phyloP scores from a whole-genome alignment of 2,797 vertebrate genomes.

The Tauraco hartlaubi region DNA sequence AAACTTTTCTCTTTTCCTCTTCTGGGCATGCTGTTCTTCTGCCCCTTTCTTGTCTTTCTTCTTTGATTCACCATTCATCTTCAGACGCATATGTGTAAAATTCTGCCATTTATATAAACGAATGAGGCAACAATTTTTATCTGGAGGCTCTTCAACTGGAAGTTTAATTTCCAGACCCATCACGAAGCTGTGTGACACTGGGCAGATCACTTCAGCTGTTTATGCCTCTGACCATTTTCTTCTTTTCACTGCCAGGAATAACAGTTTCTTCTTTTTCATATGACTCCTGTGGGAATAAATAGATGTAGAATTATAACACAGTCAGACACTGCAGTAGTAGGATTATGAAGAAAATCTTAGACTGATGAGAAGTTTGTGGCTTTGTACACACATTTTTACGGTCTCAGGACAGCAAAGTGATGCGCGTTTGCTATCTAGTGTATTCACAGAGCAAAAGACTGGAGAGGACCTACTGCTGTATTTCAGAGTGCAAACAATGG shows the following conservation, averaged over 20 bases:
- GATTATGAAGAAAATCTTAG: background rate
- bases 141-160: background rate
- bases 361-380: background rate
- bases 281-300: background rate
- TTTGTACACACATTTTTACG: background rate
- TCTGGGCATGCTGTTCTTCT: background rate
- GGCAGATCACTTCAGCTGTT: background rate
- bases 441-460: background rate
- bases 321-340: background rate
- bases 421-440: background rate
- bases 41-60: background rate
- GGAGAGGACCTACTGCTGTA: background rate
- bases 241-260: background rate
- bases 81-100: background rate
- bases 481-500: background rate
- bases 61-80: background rate
- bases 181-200: accelerated
- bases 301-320: background rate
- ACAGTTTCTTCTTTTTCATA: background rate
- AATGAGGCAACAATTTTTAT: background rate
- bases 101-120: background rate
- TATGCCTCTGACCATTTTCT: background rate
- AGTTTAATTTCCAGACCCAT: background rate
- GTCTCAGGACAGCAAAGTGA: background rate
- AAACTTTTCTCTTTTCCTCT: background rate